A percentile compares a stretch with the other conserved stretches of the same genome.
Conservation (phyloP, 2,113 vertebrate species). For the Oenanthe oenanthe region DNA sequence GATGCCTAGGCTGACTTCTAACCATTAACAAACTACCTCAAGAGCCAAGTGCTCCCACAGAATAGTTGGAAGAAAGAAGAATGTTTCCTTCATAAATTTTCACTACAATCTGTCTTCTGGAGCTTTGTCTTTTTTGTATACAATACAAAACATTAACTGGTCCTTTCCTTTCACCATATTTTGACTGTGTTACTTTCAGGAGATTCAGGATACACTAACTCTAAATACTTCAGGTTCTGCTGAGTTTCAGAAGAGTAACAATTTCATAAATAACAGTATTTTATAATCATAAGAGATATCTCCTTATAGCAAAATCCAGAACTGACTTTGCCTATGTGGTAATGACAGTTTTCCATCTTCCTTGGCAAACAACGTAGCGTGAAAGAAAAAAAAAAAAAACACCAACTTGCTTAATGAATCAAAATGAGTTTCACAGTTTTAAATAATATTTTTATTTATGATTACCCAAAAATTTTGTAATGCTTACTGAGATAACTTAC, state of each 20-base stretch:
- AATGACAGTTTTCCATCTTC: background rate
- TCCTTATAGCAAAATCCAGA: background rate
- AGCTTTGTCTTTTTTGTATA: background rate
- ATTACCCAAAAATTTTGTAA: background rate
- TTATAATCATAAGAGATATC: background rate
- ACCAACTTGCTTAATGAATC: background rate
- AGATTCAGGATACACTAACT: background rate
- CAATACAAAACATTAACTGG: background rate
- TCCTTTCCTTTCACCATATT: background rate
- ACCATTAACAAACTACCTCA: background rate
- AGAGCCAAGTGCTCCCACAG: background rate
- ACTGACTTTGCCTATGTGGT: background rate
- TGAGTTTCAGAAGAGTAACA: background rate
- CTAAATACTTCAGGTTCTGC: background rate
- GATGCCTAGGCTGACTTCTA: background rate
- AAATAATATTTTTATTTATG: background rate
- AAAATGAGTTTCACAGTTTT: background rate
- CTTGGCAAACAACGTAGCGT: background rate
- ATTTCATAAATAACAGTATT: background rate
- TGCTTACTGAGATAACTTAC: slow-evolving; percentile 70
- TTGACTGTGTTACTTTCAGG: background rate
- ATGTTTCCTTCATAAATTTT: background rate
- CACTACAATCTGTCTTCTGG: background rate
- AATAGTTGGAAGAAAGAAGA: background rate
- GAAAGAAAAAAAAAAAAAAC: background rate